A percentile compares a stretch with the other conserved stretches of the same genome.
These are phyloP conservation scores for Mystacornis crossleyi DNA, from an alignment of 2,113 vertebrate genomes.

Conservation along the genomic window DNA sequence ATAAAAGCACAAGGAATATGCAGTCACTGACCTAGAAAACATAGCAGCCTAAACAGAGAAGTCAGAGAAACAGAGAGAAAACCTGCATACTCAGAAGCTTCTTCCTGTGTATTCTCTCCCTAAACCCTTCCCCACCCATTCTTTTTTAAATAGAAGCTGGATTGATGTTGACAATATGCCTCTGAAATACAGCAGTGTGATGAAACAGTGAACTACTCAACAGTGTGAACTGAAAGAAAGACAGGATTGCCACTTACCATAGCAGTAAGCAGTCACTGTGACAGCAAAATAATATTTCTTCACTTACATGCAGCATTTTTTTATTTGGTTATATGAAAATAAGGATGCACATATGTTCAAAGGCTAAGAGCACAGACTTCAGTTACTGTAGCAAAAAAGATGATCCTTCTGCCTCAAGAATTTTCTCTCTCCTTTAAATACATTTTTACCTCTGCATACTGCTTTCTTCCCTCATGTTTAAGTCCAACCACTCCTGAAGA, in stretches of 20 bases:
- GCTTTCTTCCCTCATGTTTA: neutral
- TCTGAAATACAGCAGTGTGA: conserved; percentile 2
- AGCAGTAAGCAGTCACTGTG: neutral
- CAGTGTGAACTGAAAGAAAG: neutral
- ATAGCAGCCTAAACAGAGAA: neutral
- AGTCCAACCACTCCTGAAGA: neutral
- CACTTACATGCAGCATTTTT: neutral
- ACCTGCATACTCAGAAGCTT: neutral
- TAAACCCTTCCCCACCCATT: neutral
- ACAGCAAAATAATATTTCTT: conserved; percentile 8
- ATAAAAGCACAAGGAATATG: neutral
- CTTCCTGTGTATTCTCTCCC: neutral
- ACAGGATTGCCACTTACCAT: neutral
- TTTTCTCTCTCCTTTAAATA: neutral
- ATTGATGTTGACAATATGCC: conserved; percentile 4
- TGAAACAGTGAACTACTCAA: neutral
- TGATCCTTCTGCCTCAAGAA: neutral
- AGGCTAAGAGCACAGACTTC: neutral
- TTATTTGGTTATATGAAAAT: conserved; percentile 14
- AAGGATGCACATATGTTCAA: neutral
- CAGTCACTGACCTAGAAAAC: neutral
- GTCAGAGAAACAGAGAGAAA: neutral
- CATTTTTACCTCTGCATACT: neutral
- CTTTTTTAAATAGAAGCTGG: neutral
- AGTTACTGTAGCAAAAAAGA: neutral